Evolutionary conservation across 2,113 vertebrate genomes (phyloP).

Genomic region (Charadrius vociferus): DNA sequence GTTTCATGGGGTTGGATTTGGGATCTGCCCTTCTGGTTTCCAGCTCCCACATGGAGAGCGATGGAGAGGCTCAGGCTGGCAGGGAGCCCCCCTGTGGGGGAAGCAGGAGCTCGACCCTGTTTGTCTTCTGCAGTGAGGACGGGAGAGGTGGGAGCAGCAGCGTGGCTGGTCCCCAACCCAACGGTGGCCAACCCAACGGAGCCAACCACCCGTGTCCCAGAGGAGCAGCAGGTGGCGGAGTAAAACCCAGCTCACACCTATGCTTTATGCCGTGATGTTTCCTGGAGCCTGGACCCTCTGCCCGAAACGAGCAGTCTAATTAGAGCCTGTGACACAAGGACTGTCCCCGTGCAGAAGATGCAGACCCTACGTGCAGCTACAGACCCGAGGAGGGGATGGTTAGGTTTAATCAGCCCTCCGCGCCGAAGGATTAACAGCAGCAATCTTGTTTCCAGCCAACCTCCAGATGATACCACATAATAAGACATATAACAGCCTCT

Average conservation of each 20-base stretch:
- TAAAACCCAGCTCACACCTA: rapidly evolving
- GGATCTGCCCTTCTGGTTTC: not conserved
- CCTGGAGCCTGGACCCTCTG: not conserved
- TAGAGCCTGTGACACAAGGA: not conserved
- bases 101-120: not conserved
- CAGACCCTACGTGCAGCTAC: not conserved
- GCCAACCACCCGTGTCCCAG: rapidly evolving
- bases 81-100: rapidly evolving
- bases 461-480: conserved; percentile 63
- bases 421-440: conserved; percentile 53
- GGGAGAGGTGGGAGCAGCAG: not conserved
- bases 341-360: not conserved
- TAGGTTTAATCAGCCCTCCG: not conserved
- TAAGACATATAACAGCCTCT: conserved; percentile 56
- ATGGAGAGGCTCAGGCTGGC: not conserved
- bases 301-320: not conserved
- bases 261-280: rapidly evolving
- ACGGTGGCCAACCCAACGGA: not conserved
- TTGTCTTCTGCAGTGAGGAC: not conserved
- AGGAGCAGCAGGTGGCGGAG: not conserved
- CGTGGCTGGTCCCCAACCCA: not conserved
- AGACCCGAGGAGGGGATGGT: not conserved
- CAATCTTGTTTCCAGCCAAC: conserved; percentile 44
- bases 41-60: too few species aligned
- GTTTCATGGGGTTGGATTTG: not conserved